Evolutionary conservation across 2,797 vertebrate species (phyloP), one percentile per base, ranked within the genome.

Genomic region (Ciconia nigra): DNA sequence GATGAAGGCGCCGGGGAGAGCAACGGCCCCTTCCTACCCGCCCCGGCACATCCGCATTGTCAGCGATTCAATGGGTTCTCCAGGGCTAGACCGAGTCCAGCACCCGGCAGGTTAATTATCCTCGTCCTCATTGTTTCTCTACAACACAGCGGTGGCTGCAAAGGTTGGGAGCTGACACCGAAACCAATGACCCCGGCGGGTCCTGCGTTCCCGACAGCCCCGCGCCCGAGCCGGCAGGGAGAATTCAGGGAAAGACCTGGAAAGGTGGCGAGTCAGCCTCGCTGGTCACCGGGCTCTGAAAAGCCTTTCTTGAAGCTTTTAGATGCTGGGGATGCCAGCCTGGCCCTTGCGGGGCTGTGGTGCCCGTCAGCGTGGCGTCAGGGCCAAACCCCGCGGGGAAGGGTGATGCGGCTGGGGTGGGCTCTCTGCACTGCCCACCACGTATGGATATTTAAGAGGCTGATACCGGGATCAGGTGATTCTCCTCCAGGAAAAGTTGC

Each of bases 391-490:
- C 87, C 9, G 0, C 0, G 8, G 37, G 51, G 44, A 65, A 39
- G 24, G 14, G 42, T 2, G 41, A 8, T 4, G 33, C 1, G 19
- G 7, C 11, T 1, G 1, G 21, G 28, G 25, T 44, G 54, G 46
- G 63, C 54, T 61, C 41, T 72, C 37, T 39, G 37, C 37, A 39
- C 31, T 76, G 22, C 70, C 74, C 54, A 4, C 4, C 20, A 2
- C 0, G 1, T 3, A 0, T 0, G 21, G 80, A 2, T 39, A 21
- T 42, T 33, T n/a, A 10, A 61, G 87, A 13, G 14, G 51, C 15
- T 28, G 82, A 18, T 9, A 1, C 18, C 0, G 2, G 65, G 41
- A 71, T 22, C 5, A 1, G 86, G 54, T 1, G 22, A 8, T 89
- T 70, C 63, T 65, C 55, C 39, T 10, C 10, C 13, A 5, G 69